Evolutionary conservation across 2,113 vertebrate species (phyloP).

Genomic region (Eptesicus fuscus): DNA sequence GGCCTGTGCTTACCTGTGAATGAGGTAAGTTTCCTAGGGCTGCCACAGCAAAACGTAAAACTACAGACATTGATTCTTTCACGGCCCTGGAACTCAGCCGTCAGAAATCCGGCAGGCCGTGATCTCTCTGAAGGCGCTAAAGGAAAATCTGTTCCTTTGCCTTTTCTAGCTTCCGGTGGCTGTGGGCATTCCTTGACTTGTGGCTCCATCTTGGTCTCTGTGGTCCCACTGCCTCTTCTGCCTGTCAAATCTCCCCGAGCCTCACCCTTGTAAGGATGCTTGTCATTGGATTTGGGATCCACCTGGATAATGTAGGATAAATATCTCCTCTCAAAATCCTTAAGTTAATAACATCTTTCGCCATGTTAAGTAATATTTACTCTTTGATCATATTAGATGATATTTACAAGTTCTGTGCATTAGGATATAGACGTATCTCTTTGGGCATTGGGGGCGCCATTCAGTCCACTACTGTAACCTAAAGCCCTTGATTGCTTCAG

Average conservation of each 20-base stretch:
- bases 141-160: neutral
- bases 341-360: neutral
- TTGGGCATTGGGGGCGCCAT: neutral
- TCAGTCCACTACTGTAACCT: neutral
- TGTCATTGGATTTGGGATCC: neutral
- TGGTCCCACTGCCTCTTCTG: neutral
- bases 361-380: neutral
- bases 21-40: neutral
- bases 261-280: neutral
- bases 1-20: neutral
- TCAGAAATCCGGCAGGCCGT: neutral
- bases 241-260: neutral
- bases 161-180: neutral
- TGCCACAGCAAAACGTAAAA: neutral
- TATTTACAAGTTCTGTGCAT: neutral
- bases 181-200: neutral
- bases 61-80: neutral
- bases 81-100: neutral
- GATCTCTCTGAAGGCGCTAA: neutral
- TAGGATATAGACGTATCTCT: neutral
- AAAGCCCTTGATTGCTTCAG: neutral
- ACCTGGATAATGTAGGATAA: neutral
- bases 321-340: neutral
- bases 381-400: neutral
- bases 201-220: neutral